Evolutionary conservation across 2,113 vertebrate species (phyloP).

Genomic region (Protobothrops mucrosquamatus): DNA sequence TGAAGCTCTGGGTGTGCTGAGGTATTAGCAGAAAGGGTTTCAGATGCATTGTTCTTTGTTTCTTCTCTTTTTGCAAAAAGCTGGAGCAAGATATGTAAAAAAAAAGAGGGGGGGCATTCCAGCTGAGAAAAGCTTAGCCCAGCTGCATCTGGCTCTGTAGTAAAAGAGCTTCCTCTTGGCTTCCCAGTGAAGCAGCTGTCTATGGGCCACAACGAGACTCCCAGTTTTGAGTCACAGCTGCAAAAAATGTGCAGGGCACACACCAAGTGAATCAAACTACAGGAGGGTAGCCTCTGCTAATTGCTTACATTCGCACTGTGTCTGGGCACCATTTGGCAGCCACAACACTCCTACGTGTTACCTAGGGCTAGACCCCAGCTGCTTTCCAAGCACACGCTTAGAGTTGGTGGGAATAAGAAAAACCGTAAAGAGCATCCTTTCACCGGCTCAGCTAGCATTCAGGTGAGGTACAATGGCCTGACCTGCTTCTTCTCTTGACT

Average conservation of each 20-base stretch:
- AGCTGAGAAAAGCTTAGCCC: constrained; percentile 28
- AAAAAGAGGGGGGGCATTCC: neutral
- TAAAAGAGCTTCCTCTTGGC: constrained; percentile 7
- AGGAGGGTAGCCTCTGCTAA: constrained; percentile 17
- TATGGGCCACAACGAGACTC: constrained; percentile 22
- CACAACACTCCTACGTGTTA: neutral
- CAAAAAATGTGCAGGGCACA: constrained; percentile 15
- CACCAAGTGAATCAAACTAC: neutral
- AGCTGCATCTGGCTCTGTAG: constrained; percentile 19
- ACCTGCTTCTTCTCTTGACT: neutral
- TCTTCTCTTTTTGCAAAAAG: constrained; percentile 4
- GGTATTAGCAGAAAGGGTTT: neutral
- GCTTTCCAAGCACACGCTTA: neutral
- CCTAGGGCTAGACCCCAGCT: constrained; percentile 27
- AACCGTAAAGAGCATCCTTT: constrained; percentile 28
- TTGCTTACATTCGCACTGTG: constrained; percentile 19
- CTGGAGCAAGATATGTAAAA: constrained; percentile 2
- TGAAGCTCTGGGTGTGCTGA: neutral
- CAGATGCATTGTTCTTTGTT: rapidly evolving
- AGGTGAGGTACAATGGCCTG: constrained; percentile 37
- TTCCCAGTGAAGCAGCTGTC: constrained; percentile 19
- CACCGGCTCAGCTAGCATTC: neutral
- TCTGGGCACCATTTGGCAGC: constrained; percentile 29
- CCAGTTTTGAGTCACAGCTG: constrained; percentile 27
- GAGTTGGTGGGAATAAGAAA: constrained; percentile 16